These are phyloP conservation scores for Melospiza melodia DNA, from an alignment of 2,113 vertebrate genomes.

Conservation along the genomic window DNA sequence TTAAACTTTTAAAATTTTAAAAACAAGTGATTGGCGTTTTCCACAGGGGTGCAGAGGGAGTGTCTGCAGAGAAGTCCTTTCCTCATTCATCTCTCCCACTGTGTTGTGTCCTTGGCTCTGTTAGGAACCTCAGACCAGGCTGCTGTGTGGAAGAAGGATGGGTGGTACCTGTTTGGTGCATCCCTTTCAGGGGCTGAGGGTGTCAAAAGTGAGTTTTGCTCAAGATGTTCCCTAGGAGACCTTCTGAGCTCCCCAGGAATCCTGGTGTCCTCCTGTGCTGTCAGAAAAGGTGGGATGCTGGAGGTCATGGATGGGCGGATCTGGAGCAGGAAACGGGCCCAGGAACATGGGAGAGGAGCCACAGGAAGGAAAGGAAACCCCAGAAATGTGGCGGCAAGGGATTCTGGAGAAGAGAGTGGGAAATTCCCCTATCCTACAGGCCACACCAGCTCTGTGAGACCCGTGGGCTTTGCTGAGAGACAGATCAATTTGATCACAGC, in stretches of 20 bases:
- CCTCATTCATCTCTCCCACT: fast-evolving
- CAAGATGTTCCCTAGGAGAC: not conserved
- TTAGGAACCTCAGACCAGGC: not conserved
- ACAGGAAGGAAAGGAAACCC: not conserved
- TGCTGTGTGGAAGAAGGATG: not conserved
- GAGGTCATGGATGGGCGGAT: fast-evolving
- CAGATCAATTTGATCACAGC: not conserved
- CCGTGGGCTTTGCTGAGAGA: not conserved
- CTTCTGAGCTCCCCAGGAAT: not conserved
- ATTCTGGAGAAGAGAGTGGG: not conserved
- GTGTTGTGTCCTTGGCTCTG: fast-evolving
- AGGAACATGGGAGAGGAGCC: not conserved
- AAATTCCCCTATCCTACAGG: not conserved
- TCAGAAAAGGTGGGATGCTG: not conserved
- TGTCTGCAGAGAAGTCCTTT: not conserved
- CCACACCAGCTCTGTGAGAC: not conserved
- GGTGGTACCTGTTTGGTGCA: not conserved
- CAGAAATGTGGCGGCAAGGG: not conserved
- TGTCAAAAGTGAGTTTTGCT: not conserved
- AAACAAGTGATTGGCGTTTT: too few species aligned
- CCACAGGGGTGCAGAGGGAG: too few species aligned
- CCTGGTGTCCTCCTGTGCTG: not conserved
- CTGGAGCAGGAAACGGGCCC: not conserved
- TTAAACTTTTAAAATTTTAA: too few species aligned
- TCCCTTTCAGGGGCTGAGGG: not conserved